phyloP scores from a whole-genome alignment of 2,113 vertebrate species.

The Pachypanchax playfairii region DNA sequence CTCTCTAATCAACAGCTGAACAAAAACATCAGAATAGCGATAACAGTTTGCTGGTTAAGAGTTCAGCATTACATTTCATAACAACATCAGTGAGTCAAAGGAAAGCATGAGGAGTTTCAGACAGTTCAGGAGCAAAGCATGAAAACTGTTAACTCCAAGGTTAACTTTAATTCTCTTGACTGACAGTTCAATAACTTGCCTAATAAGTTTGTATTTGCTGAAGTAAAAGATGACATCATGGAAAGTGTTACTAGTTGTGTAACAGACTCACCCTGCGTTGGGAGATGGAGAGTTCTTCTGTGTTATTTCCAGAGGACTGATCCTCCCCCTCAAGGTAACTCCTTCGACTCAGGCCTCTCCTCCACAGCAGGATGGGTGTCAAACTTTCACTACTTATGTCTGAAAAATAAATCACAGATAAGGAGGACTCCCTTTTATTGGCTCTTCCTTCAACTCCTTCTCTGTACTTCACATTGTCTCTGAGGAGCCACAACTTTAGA shows the following conservation, averaged over 20 bases:
- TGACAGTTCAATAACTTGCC: too few relatives aligned
- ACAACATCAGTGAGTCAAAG: too few relatives aligned
- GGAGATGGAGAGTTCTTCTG: constrained; percentile 61
- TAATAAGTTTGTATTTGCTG: background rate
- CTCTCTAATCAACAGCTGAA: too few relatives aligned
- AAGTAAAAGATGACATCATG: background rate
- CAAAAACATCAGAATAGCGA: too few relatives aligned
- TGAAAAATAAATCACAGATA: constrained; percentile 51
- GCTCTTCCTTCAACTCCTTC: background rate
- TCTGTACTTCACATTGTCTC: too few relatives aligned
- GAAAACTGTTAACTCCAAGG: too few relatives aligned
- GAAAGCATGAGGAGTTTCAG: too few relatives aligned
- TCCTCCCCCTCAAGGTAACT: constrained; percentile 80
- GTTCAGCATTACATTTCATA: too few relatives aligned
- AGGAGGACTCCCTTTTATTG: background rate
- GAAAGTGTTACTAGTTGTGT: background rate
- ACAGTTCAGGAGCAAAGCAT: too few relatives aligned
- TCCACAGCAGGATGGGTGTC: constrained; percentile 47
- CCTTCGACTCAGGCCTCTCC: constrained; percentile 74
- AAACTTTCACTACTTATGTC: constrained; percentile 61
- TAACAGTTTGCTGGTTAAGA: too few relatives aligned
- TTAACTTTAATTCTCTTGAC: background rate
- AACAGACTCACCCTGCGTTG: constrained; percentile 78
- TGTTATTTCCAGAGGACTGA: constrained; percentile 63
- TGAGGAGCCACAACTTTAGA: too few relatives aligned